These are phyloP conservation scores for Panagrolaimus sp. DNA, from an alignment of 1,140 invertebrate species.

Conservation along the genomic window DNA sequence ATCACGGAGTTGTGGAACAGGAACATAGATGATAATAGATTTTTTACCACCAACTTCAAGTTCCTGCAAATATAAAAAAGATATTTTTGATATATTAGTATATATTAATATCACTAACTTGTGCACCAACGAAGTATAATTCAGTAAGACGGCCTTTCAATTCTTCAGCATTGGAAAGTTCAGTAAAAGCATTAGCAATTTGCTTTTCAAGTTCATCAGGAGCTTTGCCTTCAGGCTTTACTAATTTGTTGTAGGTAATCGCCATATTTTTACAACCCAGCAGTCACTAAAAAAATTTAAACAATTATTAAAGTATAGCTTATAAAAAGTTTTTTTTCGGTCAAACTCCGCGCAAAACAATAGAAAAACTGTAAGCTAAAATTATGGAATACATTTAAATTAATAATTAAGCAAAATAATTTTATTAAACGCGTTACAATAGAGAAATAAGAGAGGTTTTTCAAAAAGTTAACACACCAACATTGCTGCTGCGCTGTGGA, in stretches of 20 bases:
- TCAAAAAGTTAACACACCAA: too few relatives aligned
- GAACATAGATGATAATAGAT: constrained; percentile 95
- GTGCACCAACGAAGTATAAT: constrained; percentile 89
- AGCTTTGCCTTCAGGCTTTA: constrained; percentile 54
- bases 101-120: constrained; percentile 59
- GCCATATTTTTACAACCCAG: constrained; percentile 25
- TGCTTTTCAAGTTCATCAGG: constrained; percentile 52
- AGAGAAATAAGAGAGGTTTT: too few relatives aligned
- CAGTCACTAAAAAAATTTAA: background rate
- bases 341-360: too few relatives aligned
- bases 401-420: too few relatives aligned
- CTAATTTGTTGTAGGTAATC: constrained; percentile 44
- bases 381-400: too few relatives aligned
- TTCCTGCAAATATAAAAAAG: constrained; percentile 68
- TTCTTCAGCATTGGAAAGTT: constrained; percentile 93
- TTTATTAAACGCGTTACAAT: too few relatives aligned
- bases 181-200: constrained; percentile 81
- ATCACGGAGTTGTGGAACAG: constrained; percentile 87
- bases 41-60: constrained; percentile 83
- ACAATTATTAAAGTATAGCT: background rate
- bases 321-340: too few relatives aligned
- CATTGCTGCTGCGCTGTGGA: too few relatives aligned
- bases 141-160: constrained; percentile 89
- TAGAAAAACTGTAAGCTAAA: too few relatives aligned
- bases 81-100: constrained; percentile 9